Conservation (phyloP, 2,888 invertebrate genomes). For the Ligdia adustata region DNA sequence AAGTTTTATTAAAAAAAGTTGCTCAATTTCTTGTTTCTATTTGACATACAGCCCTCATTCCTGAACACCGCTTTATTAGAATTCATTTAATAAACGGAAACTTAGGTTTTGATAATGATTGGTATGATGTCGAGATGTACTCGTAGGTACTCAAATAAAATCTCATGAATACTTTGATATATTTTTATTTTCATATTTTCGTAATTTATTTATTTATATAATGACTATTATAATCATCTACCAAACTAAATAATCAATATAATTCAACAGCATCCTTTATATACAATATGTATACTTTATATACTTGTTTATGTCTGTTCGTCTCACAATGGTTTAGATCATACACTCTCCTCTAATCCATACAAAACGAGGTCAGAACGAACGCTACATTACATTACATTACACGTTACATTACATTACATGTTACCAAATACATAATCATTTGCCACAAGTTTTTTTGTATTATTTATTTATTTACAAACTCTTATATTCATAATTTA, state of each 20-base stretch:
- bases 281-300: slow-evolving; percentile 81
- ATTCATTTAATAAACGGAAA: too few relatives aligned
- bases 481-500: slow-evolving; percentile 77
- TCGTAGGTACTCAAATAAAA: too few relatives aligned
- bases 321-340: slow-evolving; percentile 64
- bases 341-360: slow-evolving; percentile 55
- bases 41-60: too few relatives aligned
- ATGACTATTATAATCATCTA: slow-evolving; percentile 82
- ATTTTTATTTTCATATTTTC: slow-evolving; percentile 77
- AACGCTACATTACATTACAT: slow-evolving; percentile 60
- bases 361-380: slow-evolving; percentile 71
- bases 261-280: slow-evolving; percentile 82
- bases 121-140: too few relatives aligned
- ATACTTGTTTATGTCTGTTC: slow-evolving; percentile 55
- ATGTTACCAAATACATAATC: slow-evolving; percentile 72
- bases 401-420: too few relatives aligned
- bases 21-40: slow-evolving; percentile 60
- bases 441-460: slow-evolving; percentile 79
- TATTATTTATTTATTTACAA: slow-evolving; percentile 77
- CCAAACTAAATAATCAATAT: slow-evolving; percentile 80
- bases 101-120: too few relatives aligned
- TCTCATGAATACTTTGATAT: slow-evolving; percentile 65
- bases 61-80: too few relatives aligned
- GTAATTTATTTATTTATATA: slow-evolving; percentile 79
- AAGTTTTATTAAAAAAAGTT: slow-evolving; percentile 79